Base-by-base conservation (phyloP, 2,888 invertebrate genomes). In the Cheilosia grossa region DNA sequence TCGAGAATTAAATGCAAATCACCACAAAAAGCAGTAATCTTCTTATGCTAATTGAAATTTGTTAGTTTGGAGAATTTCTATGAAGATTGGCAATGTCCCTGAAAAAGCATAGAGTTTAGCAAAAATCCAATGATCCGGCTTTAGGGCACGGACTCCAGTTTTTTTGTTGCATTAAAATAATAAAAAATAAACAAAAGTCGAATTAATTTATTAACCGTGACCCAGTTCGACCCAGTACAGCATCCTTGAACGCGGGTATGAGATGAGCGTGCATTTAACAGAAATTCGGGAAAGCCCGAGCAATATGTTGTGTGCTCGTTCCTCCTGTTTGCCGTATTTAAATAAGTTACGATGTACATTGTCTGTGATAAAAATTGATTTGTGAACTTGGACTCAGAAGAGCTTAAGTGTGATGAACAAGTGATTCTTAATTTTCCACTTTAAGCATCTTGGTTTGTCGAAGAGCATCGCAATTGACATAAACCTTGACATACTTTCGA, bases 1-100 rank as follows among this genome's bases (percentile, higher is more conserved):
- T 77, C 44, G 17, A 53, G 44, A 69, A 61, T 59, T 59, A 67
- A 67, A 75, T 75, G 75, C 58, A 75, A 75, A 67, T 75, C 59
- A 51, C 51, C 17, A 19, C 30, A 19, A 30, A 75, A 66, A 13
- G 15, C 37, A 24, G 56, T 7, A 56, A 56, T 49, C 74, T 56
- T 54, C 56, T 74, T 47, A 59, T 59, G 66, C 27, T 67, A 54
- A 67, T 67, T 67, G 66, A 53, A 67, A 66, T 42, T 47, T 6
- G 53, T n/a, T 33, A 24, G 49, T 24, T 53, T n/a, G 47, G 24
- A 40, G 66, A 27, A 9, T 4, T 64, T 24, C 21, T 51, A 24
- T 9, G 24, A 17, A 21, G 7, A 63, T 19, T 37, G 13, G 33
- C n/a, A 15, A 58, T 17, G 53, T 66, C 53, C 53, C 21, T 53